These are phyloP conservation scores for Leptinotarsa juncta DNA, from an alignment of 2,888 invertebrate genomes.

Conservation along the genomic window DNA sequence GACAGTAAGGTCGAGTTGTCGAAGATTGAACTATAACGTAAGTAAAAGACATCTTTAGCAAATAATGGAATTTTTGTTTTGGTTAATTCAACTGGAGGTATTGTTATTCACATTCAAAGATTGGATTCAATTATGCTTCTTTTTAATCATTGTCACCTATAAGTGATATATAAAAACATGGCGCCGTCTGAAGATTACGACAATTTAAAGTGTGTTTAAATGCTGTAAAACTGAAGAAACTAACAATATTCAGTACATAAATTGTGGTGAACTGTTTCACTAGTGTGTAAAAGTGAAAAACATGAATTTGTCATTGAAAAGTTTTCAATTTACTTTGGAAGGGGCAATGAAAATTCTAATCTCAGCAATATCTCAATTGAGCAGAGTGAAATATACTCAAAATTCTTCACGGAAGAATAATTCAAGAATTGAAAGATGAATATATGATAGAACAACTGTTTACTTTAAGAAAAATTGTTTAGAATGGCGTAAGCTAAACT, in stretches of 20 bases:
- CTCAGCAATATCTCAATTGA: background rate
- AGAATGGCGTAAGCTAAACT: too few relatives aligned
- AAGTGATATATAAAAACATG: background rate
- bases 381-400: background rate
- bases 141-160: too few relatives aligned
- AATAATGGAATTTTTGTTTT: too few relatives aligned
- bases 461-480: background rate
- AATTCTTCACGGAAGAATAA: background rate
- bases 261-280: background rate
- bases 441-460: background rate
- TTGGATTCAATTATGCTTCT: too few relatives aligned
- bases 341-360: background rate
- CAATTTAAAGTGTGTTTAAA: background rate
- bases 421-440: background rate
- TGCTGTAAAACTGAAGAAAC: background rate
- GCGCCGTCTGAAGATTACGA: background rate
- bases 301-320: background rate
- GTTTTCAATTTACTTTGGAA: background rate
- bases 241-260: background rate
- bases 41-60: constrained; percentile 18
- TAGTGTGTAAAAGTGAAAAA: background rate
- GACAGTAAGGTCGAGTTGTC: constrained; percentile 89
- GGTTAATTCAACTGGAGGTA: too few relatives aligned
- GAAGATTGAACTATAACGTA: constrained; percentile 82
- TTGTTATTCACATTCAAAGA: too few relatives aligned